Conservation (phyloP, 2,888 invertebrate species). For the Melanotus villosus region DNA sequence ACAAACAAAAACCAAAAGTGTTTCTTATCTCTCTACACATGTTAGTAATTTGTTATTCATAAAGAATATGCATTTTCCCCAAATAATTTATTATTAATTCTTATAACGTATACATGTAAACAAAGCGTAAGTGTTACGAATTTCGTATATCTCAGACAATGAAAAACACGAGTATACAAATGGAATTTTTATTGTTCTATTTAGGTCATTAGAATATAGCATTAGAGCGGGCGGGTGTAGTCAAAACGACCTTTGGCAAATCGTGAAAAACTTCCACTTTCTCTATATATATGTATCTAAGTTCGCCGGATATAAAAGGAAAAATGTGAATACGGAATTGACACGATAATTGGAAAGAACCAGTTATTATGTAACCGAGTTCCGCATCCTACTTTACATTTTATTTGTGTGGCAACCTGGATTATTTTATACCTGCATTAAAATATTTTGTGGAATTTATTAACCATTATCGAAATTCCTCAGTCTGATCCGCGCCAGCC, state of each 20-base stretch:
- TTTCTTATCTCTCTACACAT: no score
- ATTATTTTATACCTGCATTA: background rate
- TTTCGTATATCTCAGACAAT: constrained; percentile 1
- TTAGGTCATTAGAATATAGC: constrained; percentile 10
- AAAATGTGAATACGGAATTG: background rate
- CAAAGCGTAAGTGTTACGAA: background rate
- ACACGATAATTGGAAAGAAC: background rate
- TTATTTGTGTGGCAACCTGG: no score
- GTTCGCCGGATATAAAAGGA: background rate
- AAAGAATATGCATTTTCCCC: no score
- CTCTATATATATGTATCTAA: constrained; percentile 23
- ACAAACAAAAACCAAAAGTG: no score
- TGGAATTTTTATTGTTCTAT: constrained; percentile 33
- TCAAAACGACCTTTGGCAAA: constrained; percentile 27
- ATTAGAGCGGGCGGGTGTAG: background rate
- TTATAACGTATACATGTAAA: background rate
- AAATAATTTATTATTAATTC: constrained; percentile 3
- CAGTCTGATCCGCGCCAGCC: no score
- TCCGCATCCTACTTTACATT: constrained; percentile 7
- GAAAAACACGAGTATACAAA: constrained; percentile 15
- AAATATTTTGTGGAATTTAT: no score
- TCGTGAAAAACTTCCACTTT: constrained; percentile 32
- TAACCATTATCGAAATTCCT: background rate
- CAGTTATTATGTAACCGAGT: constrained; percentile 1
- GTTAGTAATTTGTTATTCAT: no score